Evolutionary conservation across 1,140 invertebrate genomes (phyloP).

Genomic region (Drosophila teissieri): DNA sequence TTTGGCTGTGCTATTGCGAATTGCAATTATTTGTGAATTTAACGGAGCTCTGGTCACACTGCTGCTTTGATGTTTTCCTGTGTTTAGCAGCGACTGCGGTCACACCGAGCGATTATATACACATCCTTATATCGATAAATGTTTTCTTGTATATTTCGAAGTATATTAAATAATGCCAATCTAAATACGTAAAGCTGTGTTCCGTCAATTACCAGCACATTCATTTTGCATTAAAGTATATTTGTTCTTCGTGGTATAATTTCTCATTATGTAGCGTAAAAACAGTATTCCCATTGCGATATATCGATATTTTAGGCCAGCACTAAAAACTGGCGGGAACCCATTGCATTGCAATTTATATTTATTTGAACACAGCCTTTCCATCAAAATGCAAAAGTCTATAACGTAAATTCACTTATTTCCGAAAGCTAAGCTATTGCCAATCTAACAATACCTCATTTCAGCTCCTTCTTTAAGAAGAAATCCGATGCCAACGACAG

Average conservation of each 20-base stretch:
- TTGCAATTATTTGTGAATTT: constrained; percentile 55
- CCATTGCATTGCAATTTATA: constrained; percentile 6
- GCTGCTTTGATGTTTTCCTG: too few relatives aligned
- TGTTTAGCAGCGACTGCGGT: too few relatives aligned
- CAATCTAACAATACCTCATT: neutral
- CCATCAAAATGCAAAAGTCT: constrained; percentile 59
- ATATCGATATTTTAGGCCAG: constrained; percentile 1
- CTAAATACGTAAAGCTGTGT: too few relatives aligned
- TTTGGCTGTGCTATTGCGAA: neutral
- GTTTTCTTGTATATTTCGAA: too few relatives aligned
- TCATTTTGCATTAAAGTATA: too few relatives aligned
- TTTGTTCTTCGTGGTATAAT: too few relatives aligned
- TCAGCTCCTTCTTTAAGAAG: constrained; percentile 69
- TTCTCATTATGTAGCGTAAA: too few relatives aligned
- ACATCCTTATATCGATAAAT: too few relatives aligned
- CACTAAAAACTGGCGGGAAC: constrained; percentile 56
- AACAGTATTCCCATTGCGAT: too few relatives aligned
- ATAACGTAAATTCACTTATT: constrained; percentile 60
- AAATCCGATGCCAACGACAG: constrained; percentile 34
- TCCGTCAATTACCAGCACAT: too few relatives aligned
- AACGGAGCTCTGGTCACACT: constrained; percentile 6
- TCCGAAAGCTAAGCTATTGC: neutral
- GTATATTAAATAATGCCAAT: too few relatives aligned
- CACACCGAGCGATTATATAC: too few relatives aligned
- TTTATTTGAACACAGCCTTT: constrained; percentile 9